A percentile compares a stretch with the other conserved stretches of the same genome.
Evolutionary conservation across 2,113 vertebrate genomes (phyloP).

Genomic region (Crypturellus undulatus): DNA sequence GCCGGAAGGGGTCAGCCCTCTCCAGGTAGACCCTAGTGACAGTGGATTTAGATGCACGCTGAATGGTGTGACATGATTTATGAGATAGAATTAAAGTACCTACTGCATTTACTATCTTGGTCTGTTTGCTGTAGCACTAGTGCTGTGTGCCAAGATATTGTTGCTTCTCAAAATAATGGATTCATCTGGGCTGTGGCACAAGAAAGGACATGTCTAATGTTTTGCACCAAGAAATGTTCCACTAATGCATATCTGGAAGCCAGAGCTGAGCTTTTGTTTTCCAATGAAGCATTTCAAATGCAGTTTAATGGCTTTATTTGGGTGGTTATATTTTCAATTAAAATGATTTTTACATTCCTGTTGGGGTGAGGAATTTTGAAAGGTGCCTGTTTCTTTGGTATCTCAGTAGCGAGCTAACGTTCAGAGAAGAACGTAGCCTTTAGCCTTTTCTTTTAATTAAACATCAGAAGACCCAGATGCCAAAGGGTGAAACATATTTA

Average conservation of each 20-base stretch:
- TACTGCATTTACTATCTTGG: background rate
- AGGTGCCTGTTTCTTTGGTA: conserved; percentile 42
- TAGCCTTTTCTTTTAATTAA: conserved; percentile 72
- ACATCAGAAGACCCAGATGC: conserved; percentile 63
- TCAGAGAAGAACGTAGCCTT: conserved; percentile 58
- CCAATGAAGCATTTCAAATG: conserved; percentile 71
- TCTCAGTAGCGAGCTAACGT: conserved; percentile 9
- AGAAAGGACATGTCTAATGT: conserved; percentile 73
- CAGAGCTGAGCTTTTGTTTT: conserved; percentile 52
- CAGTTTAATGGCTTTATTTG: conserved; percentile 64
- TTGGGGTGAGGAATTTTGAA: conserved; percentile 41
- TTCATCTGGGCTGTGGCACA: conserved; percentile 65
- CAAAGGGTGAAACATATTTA: conserved; percentile 43
- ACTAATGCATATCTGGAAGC: conserved; percentile 66
- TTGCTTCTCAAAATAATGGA: conserved; percentile 61
- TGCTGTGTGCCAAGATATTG: conserved; percentile 44
- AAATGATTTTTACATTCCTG: conserved; percentile 30
- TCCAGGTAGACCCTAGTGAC: background rate
- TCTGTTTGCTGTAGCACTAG: background rate
- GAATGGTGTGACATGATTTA: background rate
- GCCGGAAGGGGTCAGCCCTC: background rate
- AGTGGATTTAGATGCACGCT: background rate
- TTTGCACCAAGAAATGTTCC: conserved; percentile 65
- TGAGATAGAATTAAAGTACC: background rate
- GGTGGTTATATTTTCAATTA: conserved; percentile 62